Evolutionary conservation across 2,888 invertebrate genomes (phyloP).

Genomic region (Clepsis dumicolana): DNA sequence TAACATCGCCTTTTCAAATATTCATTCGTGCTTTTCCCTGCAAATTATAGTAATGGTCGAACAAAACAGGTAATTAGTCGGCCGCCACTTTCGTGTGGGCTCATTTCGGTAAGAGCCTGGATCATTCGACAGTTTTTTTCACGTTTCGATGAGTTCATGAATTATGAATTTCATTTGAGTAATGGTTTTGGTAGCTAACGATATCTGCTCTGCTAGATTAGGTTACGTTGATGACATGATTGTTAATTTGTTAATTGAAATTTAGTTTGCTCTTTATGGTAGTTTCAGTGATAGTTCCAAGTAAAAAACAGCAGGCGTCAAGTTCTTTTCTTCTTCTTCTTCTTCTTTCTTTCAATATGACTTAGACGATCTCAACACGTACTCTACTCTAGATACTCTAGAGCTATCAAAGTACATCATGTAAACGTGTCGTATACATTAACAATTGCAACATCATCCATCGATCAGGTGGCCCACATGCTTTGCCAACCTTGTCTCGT

Average conservation of each 20-base stretch:
- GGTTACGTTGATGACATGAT: background rate
- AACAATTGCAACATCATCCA: no score
- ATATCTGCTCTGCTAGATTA: background rate
- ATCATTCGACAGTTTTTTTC: conserved; percentile 47
- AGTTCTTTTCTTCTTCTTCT: no score
- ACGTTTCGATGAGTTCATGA: conserved; percentile 56
- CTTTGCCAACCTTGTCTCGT: no score
- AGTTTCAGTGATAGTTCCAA: background rate
- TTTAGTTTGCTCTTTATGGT: background rate
- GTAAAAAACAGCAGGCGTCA: no score
- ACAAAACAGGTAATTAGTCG: conserved; percentile 81
- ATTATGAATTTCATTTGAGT: conserved; percentile 59
- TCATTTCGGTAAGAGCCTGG: conserved; percentile 63
- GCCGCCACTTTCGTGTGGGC: conserved; percentile 58
- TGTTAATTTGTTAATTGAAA: background rate
- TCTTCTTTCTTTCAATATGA: background rate
- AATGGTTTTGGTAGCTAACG: conserved; percentile 49
- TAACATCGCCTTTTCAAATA: conserved; percentile 85
- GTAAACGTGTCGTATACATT: background rate
- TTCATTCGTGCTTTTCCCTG: conserved; percentile 84
- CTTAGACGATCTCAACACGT: no score
- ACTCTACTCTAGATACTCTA: no score
- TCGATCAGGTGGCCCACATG: no score
- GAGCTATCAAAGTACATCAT: background rate
- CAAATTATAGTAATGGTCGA: conserved; percentile 83